Evolutionary conservation across 2,888 invertebrate genomes (phyloP), one percentile per base, ranked within the genome.

Genomic region (Abrostola tripartita): DNA sequence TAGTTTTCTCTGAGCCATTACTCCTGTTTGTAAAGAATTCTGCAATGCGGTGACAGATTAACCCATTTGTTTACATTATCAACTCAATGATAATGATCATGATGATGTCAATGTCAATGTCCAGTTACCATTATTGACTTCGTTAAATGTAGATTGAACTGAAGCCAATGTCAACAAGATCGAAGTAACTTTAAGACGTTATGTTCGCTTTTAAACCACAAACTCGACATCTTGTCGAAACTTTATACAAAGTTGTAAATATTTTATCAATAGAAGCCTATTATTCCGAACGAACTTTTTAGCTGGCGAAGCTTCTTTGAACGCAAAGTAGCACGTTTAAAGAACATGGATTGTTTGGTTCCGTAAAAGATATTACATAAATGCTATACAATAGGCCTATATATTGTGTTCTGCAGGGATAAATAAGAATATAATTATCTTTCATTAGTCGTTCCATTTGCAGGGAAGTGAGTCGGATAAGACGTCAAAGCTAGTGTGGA

Each of bases 221-320:
- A 73, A 71, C 54, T 82, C 61, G 38, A 62, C 62, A 65, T 68
- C 69, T 70, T 60, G 62, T 68, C 63, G 58, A 69, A 76, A 73
- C 65, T 79, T 81, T 76, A 80, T 63, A 74, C 71, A 68, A 74
- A 72, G 41, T 56, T 40, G 56, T 71, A 65, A 72, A 70, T 66
- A 55, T 56, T 72, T 63, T 74, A 78, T 76, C 67, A 74, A 78
- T 81, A 68, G 67, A 65, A 75, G 72, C 61, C 65, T 65, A 76
- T 75, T 76, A 75, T 74, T 52, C n/a, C 56, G 44, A 65, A 56
- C 55, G 53, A 82, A 82, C 63, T 78, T 78, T 61, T 14, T 37
- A 6, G 7, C 35, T n/a, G 42, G 24, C 44, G 50, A 49, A 24
- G 49, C 61, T 54, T 49, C 40, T 57, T 62, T 58, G 50, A 38